These are phyloP conservation scores for Macrobrachium nipponense DNA, from an alignment of 1,140 invertebrate species.

Conservation along the genomic window DNA sequence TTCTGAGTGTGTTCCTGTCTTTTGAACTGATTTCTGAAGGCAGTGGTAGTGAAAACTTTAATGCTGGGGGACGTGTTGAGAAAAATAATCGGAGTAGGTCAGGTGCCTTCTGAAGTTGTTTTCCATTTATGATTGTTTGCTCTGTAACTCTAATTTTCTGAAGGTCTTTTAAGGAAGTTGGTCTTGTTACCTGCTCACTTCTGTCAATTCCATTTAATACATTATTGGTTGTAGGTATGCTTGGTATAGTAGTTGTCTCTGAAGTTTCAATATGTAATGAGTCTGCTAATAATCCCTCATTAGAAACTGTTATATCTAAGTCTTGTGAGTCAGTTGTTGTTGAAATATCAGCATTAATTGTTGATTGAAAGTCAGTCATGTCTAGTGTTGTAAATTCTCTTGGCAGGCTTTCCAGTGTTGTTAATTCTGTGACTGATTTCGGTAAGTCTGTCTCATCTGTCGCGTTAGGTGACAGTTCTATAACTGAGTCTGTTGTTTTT, in stretches of 20 bases:
- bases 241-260: neutral
- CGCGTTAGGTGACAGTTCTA: too few species aligned
- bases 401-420: too few species aligned
- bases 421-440: too few species aligned
- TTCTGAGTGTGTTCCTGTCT: slow-evolving; percentile 4
- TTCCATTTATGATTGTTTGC: neutral
- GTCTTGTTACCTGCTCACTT: neutral
- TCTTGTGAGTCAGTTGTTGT: neutral
- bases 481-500: too few species aligned
- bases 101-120: neutral
- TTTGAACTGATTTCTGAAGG: slow-evolving; percentile 3
- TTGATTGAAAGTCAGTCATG: neutral
- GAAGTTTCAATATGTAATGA: too few species aligned
- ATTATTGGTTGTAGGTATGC: neutral
- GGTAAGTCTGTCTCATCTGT: too few species aligned
- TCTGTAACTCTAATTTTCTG: slow-evolving; percentile 16
- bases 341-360: neutral
- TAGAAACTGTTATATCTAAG: neutral
- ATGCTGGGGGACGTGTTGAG: neutral
- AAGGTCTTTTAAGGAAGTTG: slow-evolving; percentile 13
- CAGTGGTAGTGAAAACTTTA: neutral
- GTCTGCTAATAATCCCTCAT: too few species aligned
- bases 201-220: neutral
- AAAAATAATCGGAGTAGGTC: slow-evolving; percentile 27
- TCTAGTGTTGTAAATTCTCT: neutral